A percentile compares a stretch with the other conserved stretches of the same genome.
These are phyloP conservation scores for Holacanthus passer DNA, from an alignment of 2,113 vertebrate genomes.

Conservation along the genomic window DNA sequence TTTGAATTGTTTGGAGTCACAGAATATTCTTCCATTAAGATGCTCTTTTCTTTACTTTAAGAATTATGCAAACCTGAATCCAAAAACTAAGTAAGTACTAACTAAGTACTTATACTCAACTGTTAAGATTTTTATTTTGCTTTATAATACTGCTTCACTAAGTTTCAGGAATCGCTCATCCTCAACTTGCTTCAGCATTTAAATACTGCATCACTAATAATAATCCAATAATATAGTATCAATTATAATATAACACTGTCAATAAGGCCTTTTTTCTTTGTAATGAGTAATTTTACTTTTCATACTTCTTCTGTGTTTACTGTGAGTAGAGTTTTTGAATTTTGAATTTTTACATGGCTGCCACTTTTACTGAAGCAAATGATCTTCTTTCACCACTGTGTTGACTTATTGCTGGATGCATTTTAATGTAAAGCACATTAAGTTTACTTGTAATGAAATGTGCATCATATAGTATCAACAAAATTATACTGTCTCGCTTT, in stretches of 20 bases:
- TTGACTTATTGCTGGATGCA: neutral
- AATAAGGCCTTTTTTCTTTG: too few species aligned
- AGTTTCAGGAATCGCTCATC: too few species aligned
- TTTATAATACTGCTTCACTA: too few species aligned
- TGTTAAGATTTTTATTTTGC: too few species aligned
- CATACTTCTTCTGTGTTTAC: too few species aligned
- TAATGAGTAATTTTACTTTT: neutral
- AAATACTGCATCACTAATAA: too few species aligned
- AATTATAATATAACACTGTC: neutral
- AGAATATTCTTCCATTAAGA: neutral
- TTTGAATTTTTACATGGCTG: neutral
- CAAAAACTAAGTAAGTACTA: too few species aligned
- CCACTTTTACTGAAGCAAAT: neutral
- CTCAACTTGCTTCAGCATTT: too few species aligned
- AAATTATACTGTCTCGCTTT: neutral
- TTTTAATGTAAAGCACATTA: neutral
- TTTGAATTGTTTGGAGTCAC: conserved; percentile 1
- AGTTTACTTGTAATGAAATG: neutral
- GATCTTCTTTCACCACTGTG: neutral
- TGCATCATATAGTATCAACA: neutral
- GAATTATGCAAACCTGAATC: too few species aligned
- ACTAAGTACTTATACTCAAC: too few species aligned
- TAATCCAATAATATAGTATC: too few species aligned
- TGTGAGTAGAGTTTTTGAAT: neutral
- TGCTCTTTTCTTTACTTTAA: too few species aligned